Evolutionary conservation across 2,888 invertebrate genomes (phyloP).

Genomic region (Onchidella celtica): DNA sequence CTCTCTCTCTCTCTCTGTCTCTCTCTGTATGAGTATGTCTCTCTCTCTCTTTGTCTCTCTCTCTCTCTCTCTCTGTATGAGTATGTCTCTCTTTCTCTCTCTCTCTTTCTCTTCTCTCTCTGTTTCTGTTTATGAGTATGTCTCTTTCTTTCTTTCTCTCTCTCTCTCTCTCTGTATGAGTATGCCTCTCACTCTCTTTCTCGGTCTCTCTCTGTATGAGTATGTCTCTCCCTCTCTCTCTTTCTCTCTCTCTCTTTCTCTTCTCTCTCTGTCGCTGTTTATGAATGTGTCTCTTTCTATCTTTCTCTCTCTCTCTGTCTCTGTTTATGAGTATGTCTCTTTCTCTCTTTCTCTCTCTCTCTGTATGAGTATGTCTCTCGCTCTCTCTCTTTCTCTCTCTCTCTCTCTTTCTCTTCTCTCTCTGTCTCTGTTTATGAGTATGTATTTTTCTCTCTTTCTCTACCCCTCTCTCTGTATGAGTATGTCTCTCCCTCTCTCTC

Average conservation of each 20-base stretch:
- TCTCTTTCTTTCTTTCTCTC: slow-evolving; percentile 3
- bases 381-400: too few relatives aligned
- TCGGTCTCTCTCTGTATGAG: background rate
- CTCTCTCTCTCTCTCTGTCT: background rate
- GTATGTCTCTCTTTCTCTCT: background rate
- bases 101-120: slow-evolving; percentile 1
- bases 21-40: background rate
- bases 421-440: too few relatives aligned
- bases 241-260: background rate
- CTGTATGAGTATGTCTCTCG: too few relatives aligned
- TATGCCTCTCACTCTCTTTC: background rate
- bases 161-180: background rate
- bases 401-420: slow-evolving; percentile 8
- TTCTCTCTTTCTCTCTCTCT: background rate
- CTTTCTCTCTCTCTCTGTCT: too few relatives aligned
- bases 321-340: too few relatives aligned
- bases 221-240: too few relatives aligned
- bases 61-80: too few relatives aligned
- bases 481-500: background rate
- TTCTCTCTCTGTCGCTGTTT: background rate
- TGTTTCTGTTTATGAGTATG: too few relatives aligned
- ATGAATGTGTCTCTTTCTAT: too few relatives aligned
- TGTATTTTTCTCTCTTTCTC: background rate
- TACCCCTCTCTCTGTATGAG: background rate
- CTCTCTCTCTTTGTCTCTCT: background rate